Evolutionary conservation across 2,113 vertebrate genomes (phyloP).

Genomic region (Rhinoderma darwinii): DNA sequence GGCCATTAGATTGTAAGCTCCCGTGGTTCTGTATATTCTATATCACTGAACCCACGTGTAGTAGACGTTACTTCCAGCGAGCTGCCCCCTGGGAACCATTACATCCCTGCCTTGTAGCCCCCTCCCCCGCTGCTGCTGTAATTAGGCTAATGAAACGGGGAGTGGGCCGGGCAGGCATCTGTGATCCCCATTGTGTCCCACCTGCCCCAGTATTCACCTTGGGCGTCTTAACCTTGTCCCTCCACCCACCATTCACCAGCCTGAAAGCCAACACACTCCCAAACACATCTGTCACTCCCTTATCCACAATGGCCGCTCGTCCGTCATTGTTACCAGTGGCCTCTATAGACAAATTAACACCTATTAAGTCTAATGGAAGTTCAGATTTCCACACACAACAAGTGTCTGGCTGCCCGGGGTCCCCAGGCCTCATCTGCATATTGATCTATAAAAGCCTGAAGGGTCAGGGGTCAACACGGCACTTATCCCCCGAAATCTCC

Average conservation of each 20-base stretch:
- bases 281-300: conserved; percentile 56
- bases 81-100: neutral
- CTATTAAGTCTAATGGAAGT: conserved; percentile 29
- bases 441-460: neutral
- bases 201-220: neutral
- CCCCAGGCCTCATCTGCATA: neutral
- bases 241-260: conserved; percentile 23
- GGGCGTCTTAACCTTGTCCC: conserved; percentile 11
- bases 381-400: neutral
- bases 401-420: neutral
- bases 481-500: neutral
- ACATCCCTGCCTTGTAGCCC: conserved; percentile 16
- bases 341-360: conserved; percentile 52
- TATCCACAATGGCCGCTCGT: conserved; percentile 42
- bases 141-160: conserved; percentile 52
- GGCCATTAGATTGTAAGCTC: neutral
- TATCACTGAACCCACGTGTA: neutral
- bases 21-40: neutral
- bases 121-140: conserved; percentile 17
- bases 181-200: conserved; percentile 27
- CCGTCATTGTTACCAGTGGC: conserved; percentile 38
- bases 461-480: conserved; percentile 43
- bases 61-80: neutral
- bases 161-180: conserved; percentile 39
- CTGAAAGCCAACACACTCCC: conserved; percentile 55